A percentile compares a stretch with the other conserved stretches of the same genome.
These are phyloP conservation scores for Dendropsophus ebraccatus DNA, from an alignment of 2,113 vertebrate genomes.

Conservation along the genomic window DNA sequence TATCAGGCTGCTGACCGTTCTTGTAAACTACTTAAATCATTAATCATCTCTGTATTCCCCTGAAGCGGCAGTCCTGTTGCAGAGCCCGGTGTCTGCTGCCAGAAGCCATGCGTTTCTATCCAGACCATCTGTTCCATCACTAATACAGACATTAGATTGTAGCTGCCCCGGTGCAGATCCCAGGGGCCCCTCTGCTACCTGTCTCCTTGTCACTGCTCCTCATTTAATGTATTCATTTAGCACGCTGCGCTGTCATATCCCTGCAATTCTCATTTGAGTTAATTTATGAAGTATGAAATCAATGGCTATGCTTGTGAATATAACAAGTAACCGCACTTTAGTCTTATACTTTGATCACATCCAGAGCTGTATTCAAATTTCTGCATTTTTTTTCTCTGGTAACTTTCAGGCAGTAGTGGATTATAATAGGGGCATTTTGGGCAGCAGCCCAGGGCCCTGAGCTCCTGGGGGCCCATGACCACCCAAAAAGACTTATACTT, in stretches of 20 bases:
- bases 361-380: neutral
- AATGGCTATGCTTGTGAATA: neutral
- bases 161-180: neutral
- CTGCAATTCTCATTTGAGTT: neutral
- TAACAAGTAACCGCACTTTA: neutral
- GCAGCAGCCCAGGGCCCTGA: too few species aligned
- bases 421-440: too few species aligned
- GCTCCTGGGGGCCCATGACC: too few species aligned
- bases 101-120: conserved; percentile 9
- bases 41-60: conserved; percentile 28
- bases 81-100: conserved; percentile 6
- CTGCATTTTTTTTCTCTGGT: too few species aligned
- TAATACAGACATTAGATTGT: conserved; percentile 45
- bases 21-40: conserved; percentile 26
- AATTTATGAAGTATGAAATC: neutral
- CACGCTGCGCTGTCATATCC: neutral
- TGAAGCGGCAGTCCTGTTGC: neutral
- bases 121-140: conserved; percentile 42
- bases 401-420: too few species aligned
- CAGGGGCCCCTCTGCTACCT: neutral
- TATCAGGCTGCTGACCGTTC: neutral
- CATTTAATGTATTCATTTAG: neutral
- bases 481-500: too few species aligned
- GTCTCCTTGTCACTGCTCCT: neutral
- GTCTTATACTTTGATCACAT: neutral